These are phyloP conservation scores for Epizoanthus illoricatus DNA, from an alignment of 92 coral and sea anemone genomes.

Conservation along the genomic window DNA sequence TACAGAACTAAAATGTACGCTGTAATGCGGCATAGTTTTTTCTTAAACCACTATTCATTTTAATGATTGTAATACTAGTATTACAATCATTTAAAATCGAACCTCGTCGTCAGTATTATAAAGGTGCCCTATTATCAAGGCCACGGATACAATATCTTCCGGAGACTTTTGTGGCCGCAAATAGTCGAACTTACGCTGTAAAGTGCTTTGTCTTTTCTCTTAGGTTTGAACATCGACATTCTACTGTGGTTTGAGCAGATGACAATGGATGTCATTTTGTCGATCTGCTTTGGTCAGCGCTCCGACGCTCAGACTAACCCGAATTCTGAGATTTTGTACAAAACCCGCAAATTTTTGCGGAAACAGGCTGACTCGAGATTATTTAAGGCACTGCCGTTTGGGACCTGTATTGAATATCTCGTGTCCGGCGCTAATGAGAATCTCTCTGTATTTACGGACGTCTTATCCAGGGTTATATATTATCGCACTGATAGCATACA, in stretches of 20 bases:
- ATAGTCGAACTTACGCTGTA: background rate
- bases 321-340: conserved; percentile 50
- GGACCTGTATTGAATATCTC: background rate
- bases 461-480: conserved; percentile 19
- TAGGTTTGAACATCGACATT: conserved; percentile 64
- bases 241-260: conserved; percentile 67
- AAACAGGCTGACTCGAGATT: background rate
- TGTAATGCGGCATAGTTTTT: too few relatives aligned
- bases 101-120: too few relatives aligned
- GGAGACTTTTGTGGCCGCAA: too few relatives aligned
- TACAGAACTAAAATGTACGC: too few relatives aligned
- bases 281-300: conserved; percentile 64
- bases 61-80: too few relatives aligned
- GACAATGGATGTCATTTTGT: conserved; percentile 65
- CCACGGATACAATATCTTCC: too few relatives aligned
- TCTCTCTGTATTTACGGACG: background rate
- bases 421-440: background rate
- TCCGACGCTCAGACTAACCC: conserved; percentile 67
- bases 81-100: too few relatives aligned
- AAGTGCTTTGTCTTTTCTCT: background rate
- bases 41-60: too few relatives aligned
- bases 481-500: conserved; percentile 10
- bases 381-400: conserved; percentile 7
- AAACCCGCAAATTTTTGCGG: background rate
- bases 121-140: too few relatives aligned